These are phyloP conservation scores for Miltochrista miniata DNA, from an alignment of 2,888 invertebrate genomes.

Conservation along the genomic window DNA sequence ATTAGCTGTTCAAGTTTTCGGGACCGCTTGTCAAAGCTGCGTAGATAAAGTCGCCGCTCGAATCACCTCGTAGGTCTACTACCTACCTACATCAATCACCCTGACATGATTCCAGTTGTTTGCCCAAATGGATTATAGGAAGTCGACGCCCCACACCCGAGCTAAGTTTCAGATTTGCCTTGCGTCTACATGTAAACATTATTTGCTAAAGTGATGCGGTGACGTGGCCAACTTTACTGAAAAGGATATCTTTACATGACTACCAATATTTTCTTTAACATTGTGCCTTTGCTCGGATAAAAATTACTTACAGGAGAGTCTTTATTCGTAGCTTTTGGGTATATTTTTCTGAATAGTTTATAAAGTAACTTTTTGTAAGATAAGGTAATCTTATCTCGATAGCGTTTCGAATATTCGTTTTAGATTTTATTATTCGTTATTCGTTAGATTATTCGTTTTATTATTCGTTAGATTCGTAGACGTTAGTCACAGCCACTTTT, in stretches of 20 bases:
- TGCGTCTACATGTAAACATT: conserved; percentile 72
- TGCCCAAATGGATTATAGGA: conserved; percentile 81
- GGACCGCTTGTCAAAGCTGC: conserved; percentile 59
- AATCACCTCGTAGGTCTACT: conserved; percentile 63
- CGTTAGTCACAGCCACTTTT: no score
- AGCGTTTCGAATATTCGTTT: no score
- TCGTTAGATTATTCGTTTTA: no score
- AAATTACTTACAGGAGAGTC: conserved; percentile 17
- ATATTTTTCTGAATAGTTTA: no score
- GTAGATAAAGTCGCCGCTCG: conserved; percentile 71
- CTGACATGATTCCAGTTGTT: conserved; percentile 79
- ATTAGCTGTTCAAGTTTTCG: conserved; percentile 58
- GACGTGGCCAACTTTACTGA: conserved; percentile 63
- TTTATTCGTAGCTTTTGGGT: no score
- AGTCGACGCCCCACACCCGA: conserved; percentile 62
- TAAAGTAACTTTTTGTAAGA: no score
- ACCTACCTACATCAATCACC: conserved; percentile 79
- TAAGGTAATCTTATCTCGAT: no score
- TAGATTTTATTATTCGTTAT: no score
- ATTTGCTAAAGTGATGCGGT: conserved; percentile 73
- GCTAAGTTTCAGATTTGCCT: conserved; percentile 74
- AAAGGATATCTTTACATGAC: conserved; percentile 56
- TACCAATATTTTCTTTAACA: conserved; percentile 37
- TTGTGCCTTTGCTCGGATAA: conserved; percentile 20
- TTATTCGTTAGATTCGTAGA: no score